These are phyloP conservation scores for Odontocerum albicorne DNA, from an alignment of 2,888 invertebrate species.

Conservation along the genomic window DNA sequence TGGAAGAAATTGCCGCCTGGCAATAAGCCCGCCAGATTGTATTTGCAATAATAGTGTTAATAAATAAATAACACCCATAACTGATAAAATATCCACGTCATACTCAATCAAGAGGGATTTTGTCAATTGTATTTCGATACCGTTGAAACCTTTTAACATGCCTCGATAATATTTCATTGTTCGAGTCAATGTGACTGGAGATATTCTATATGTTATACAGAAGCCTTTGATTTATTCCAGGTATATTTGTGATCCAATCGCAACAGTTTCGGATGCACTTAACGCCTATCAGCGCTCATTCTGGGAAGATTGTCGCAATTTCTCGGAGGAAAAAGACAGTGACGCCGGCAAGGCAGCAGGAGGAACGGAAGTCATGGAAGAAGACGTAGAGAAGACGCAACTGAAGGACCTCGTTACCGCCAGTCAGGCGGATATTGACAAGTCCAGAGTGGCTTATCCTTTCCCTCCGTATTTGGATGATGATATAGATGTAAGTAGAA, in stretches of 20 bases:
- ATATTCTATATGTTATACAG: no score
- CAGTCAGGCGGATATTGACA: slow-evolving; percentile 18
- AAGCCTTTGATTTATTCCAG: slow-evolving; percentile 45
- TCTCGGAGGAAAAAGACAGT: slow-evolving; percentile 45
- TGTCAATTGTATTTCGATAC: no score
- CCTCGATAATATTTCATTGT: no score
- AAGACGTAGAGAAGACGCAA: slow-evolving; percentile 34
- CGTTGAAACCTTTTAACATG: no score
- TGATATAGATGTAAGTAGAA: not conserved
- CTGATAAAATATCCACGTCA: no score
- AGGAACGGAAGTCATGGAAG: slow-evolving; percentile 41
- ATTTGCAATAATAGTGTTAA: no score
- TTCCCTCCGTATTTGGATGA: slow-evolving; percentile 39
- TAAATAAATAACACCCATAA: no score
- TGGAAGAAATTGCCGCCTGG: no score
- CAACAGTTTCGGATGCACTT: slow-evolving; percentile 72
- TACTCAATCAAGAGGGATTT: no score
- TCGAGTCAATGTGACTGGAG: no score
- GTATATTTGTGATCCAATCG: slow-evolving; percentile 70
- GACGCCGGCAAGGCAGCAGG: slow-evolving; percentile 39
- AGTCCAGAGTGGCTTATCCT: slow-evolving; percentile 41
- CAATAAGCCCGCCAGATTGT: no score
- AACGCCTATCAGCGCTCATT: slow-evolving; percentile 72
- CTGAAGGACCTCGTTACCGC: slow-evolving; percentile 19
- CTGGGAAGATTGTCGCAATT: slow-evolving; percentile 45